Evolutionary conservation across 2,113 vertebrate genomes (phyloP), one percentile per base, ranked within the genome.

Genomic region (Oreamnos americanus): DNA sequence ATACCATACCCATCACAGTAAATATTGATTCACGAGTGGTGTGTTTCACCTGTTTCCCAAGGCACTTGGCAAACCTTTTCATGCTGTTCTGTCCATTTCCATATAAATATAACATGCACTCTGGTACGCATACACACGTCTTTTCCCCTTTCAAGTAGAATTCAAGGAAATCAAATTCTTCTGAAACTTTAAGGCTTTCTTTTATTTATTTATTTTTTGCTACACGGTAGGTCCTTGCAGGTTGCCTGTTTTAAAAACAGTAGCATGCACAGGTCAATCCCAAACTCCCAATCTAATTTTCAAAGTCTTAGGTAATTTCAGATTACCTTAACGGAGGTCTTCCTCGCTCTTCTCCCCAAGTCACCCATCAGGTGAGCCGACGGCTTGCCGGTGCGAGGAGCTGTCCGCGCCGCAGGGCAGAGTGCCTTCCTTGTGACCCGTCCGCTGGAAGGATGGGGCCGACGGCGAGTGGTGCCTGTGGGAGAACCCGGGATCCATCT

Each of bases 371-470:
- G 9, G 1, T 58, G 51, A 9, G 15, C 30, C 15, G 39, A 6
- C 0, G 1, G 90, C 33, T 4, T 3, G n/a, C 25, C 0, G 0
- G 12, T 10, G 5, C 16, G 16, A 2, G 26, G n/a, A 11, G 6
- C 60, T 13, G 36, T 17, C 12, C 2, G 0, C 2, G 9, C 21
- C 2, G 5, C 12, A 2, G 9, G 62, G 43, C n/a, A 26, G 1
- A 5, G 5, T 1, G 51, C 17, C 79, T 26, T 4, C 28, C 78
- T 10, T 6, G 21, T 0, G 33, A 17, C 13, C 3, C 1, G 0
- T 5, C 33, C 19, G 1, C 7, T 13, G 26, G 43, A 26, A 10
- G 33, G 15, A 1, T 0, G 0, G 5, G 0, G 6, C 3, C 1
- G 1, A 16, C 11, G 14, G 36, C 0, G 0, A 76, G 3, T 1